These are phyloP conservation scores for Scaptomyza reducta DNA, from an alignment of 2,888 invertebrate genomes.

Conservation along the genomic window DNA sequence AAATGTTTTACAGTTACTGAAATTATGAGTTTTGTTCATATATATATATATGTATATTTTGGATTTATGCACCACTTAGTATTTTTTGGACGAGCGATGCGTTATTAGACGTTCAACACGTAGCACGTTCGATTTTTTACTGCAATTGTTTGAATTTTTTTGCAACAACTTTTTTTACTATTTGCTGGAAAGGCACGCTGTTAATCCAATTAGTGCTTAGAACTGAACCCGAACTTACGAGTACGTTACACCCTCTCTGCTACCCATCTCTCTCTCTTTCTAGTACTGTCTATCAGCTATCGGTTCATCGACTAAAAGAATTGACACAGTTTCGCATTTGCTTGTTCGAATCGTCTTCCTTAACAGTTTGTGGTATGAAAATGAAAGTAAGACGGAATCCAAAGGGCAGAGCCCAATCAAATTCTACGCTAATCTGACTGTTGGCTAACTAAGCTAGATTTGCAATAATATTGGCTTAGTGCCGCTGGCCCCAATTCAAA, in stretches of 20 bases:
- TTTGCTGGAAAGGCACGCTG: constrained; percentile 64
- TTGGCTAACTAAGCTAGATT: constrained; percentile 70
- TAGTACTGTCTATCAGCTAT: not conserved
- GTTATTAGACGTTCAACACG: constrained; percentile 60
- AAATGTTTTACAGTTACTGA: not conserved
- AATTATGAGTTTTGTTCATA: not conserved
- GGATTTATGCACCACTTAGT: not conserved
- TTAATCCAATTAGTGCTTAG: constrained; percentile 72
- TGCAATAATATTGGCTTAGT: constrained; percentile 64
- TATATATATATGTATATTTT: constrained; percentile 14
- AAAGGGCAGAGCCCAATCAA: constrained; percentile 38
- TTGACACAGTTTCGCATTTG: constrained; percentile 63
- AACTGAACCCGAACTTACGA: constrained; percentile 31
- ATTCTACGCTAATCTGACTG: constrained; percentile 71
- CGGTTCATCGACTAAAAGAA: constrained; percentile 52
- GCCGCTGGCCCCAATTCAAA: constrained; percentile 58
- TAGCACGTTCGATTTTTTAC: constrained; percentile 74
- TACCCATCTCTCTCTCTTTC: not conserved
- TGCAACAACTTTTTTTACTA: constrained; percentile 63
- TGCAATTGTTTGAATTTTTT: constrained; percentile 71
- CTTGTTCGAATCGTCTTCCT: constrained; percentile 53
- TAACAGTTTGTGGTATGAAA: constrained; percentile 26
- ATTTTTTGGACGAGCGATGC: constrained; percentile 23
- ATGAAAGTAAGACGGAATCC: not conserved
- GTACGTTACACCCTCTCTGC: not conserved